phyloP scores from a whole-genome alignment of 2,113 vertebrate genomes.

The Xiphias gladius region DNA sequence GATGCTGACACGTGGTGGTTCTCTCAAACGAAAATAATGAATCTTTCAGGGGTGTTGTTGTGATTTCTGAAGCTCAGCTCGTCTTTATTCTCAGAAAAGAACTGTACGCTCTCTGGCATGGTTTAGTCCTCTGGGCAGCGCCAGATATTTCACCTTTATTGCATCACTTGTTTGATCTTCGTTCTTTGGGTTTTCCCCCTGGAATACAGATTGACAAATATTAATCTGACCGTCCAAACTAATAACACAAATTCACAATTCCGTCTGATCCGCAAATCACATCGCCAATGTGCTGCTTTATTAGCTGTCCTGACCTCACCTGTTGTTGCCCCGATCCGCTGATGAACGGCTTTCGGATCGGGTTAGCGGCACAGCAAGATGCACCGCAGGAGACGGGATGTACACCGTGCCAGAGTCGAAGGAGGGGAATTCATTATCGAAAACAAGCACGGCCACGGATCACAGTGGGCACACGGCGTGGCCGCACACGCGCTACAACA shows the following conservation, averaged over 20 bases:
- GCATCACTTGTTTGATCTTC: constrained; percentile 46
- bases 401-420: constrained; percentile 25
- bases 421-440: constrained; percentile 60
- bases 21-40: neutral
- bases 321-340: constrained; percentile 18
- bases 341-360: constrained; percentile 52
- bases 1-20: neutral
- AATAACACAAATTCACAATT: constrained; percentile 16
- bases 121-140: constrained; percentile 28
- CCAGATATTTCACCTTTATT: constrained; percentile 47
- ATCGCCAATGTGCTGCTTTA: neutral
- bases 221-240: constrained; percentile 19
- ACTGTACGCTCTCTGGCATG: constrained; percentile 7
- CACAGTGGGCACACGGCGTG: constrained; percentile 12
- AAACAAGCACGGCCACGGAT: constrained; percentile 61
- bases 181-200: constrained; percentile 11
- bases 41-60: neutral
- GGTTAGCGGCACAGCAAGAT: constrained; percentile 38
- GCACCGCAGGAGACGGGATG: constrained; percentile 39
- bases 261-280: neutral
- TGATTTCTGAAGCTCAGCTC: constrained; percentile 34
- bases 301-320: constrained; percentile 26
- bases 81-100: constrained; percentile 44
- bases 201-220: constrained; percentile 52
- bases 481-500: neutral